These are phyloP conservation scores for Mallotus villosus DNA, from an alignment of 2,797 vertebrate species.

Conservation along the genomic window DNA sequence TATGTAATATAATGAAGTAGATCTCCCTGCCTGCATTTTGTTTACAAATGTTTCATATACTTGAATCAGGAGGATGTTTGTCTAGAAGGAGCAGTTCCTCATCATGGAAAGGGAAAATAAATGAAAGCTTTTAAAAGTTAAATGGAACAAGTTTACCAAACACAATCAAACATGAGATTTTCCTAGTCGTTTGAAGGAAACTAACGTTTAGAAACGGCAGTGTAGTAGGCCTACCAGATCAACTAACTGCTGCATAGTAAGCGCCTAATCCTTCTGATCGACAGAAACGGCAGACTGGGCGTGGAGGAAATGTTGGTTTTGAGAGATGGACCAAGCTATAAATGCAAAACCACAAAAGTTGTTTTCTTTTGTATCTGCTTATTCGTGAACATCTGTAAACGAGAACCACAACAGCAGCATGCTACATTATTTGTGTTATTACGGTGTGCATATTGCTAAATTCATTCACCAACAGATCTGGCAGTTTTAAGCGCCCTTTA, in stretches of 20 bases:
- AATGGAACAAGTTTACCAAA: constrained; percentile 19
- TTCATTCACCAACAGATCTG: background rate
- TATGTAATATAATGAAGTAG: constrained; percentile 3
- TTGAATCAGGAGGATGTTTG: constrained; percentile 16
- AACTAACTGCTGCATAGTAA: constrained; percentile 6
- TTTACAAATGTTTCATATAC: constrained; percentile 15
- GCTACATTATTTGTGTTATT: background rate
- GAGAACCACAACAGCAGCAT: background rate
- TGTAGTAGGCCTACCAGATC: background rate
- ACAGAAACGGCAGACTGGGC: background rate
- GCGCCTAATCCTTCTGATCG: no score
- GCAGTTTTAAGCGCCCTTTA: background rate
- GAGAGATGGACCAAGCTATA: constrained; percentile 10
- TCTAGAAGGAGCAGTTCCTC: constrained; percentile 4
- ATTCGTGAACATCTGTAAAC: background rate
- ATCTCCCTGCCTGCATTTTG: constrained; percentile 12
- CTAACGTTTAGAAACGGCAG: constrained; percentile 12
- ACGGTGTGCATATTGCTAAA: background rate
- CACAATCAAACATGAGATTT: constrained; percentile 11
- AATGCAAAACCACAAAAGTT: constrained; percentile 4
- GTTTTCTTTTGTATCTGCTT: constrained; percentile 8
- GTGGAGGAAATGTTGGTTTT: background rate
- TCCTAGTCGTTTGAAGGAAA: constrained; percentile 1
- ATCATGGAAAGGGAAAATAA: constrained; percentile 4
- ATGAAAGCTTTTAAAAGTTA: background rate